Evolutionary conservation across 2,888 invertebrate species (phyloP).

Genomic region (Eupithecia pulchellata): DNA sequence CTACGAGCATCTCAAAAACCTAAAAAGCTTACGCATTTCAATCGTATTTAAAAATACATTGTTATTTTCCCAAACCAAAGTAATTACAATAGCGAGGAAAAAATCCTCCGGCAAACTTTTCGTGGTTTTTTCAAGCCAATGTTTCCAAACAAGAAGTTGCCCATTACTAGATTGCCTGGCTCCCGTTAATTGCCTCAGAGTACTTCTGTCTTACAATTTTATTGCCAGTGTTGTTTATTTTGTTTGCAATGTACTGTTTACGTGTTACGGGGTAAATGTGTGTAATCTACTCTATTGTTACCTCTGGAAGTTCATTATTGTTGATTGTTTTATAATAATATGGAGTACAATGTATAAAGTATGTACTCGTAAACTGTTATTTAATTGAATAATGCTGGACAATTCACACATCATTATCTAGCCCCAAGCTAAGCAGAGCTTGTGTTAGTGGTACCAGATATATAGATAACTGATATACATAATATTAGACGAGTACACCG

Average conservation of each 20-base stretch:
- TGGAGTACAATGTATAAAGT: background rate
- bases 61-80: slow-evolving; percentile 30
- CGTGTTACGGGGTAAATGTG: background rate
- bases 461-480: too few species aligned
- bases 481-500: too few species aligned
- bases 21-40: slow-evolving; percentile 13
- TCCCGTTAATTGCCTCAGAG: slow-evolving; percentile 41
- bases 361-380: too few species aligned
- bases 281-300: background rate
- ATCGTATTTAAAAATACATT: slow-evolving; percentile 14
- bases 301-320: background rate
- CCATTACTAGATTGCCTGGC: slow-evolving; percentile 42
- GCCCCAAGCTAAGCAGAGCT: too few species aligned
- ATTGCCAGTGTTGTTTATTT: slow-evolving; percentile 32
- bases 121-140: slow-evolving; percentile 37
- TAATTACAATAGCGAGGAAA: slow-evolving; percentile 33
- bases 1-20: slow-evolving; percentile 1
- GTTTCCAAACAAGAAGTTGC: slow-evolving; percentile 39
- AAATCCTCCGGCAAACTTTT: slow-evolving; percentile 30
- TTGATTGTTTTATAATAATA: background rate
- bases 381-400: too few species aligned
- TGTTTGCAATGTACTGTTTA: slow-evolving; percentile 27
- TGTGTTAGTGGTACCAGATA: too few species aligned
- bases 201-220: slow-evolving; percentile 39
- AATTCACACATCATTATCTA: too few species aligned